Evolutionary conservation across 1,140 invertebrate species (phyloP).

Genomic region (Drosophila suzukii): DNA sequence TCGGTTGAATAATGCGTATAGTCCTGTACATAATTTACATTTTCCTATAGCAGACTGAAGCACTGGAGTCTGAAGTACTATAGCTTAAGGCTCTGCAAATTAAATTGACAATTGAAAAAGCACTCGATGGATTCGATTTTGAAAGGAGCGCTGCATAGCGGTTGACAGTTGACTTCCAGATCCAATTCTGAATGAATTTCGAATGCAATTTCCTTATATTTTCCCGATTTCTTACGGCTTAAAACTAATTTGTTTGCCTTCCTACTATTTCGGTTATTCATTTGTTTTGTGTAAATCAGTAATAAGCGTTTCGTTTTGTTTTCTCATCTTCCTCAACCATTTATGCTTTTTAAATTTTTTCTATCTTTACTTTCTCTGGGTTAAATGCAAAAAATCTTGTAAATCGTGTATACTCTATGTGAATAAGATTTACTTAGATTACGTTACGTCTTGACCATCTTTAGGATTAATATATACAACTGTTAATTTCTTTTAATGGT

Average conservation of each 20-base stretch:
- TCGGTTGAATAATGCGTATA: constrained; percentile 51
- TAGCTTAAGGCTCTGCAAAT: constrained; percentile 55
- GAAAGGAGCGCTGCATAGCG: constrained; percentile 5
- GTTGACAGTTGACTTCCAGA: constrained; percentile 11
- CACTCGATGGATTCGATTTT: constrained; percentile 30
- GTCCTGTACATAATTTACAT: constrained; percentile 77
- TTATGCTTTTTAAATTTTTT: constrained; percentile 71
- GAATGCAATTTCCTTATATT: constrained; percentile 16
- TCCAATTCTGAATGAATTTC: constrained; percentile 9
- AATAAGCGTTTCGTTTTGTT: constrained; percentile 77
- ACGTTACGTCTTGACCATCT: constrained; percentile 15
- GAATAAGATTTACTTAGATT: constrained; percentile 42
- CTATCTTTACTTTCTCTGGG: constrained; percentile 61
- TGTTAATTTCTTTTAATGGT: constrained; percentile 23
- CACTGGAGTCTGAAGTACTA: constrained; percentile 27
- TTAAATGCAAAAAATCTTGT: constrained; percentile 79
- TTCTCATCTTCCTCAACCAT: constrained; percentile 19
- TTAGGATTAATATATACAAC: constrained; percentile 60
- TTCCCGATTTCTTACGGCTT: constrained; percentile 26
- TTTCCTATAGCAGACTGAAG: constrained; percentile 33
- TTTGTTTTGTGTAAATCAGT: constrained; percentile 64
- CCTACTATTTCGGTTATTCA: constrained; percentile 57
- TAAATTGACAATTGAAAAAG: constrained; percentile 64
- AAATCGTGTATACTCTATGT: constrained; percentile 58
- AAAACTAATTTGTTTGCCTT: constrained; percentile 60